Evolutionary conservation across 2,797 vertebrate genomes (phyloP).

Genomic region (Ateles fusciceps): DNA sequence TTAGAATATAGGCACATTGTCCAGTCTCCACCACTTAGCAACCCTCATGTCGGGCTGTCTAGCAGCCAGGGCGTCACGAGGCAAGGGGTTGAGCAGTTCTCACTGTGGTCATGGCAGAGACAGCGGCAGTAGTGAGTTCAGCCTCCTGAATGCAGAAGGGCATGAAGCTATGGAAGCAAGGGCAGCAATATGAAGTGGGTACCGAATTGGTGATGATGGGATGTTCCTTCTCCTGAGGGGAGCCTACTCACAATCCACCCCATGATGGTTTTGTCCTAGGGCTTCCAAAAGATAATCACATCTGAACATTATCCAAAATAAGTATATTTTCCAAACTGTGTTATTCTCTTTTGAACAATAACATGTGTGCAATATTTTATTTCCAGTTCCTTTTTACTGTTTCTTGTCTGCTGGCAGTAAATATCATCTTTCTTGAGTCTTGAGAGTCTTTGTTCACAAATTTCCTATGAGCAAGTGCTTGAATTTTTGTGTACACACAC

Average conservation of each 20-base stretch:
- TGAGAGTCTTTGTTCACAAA: background rate
- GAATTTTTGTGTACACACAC: background rate
- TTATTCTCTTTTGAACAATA: background rate
- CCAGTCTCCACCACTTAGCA: background rate
- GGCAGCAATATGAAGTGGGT: background rate
- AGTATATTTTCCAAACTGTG: background rate
- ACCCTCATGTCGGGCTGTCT: background rate
- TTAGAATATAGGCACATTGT: background rate
- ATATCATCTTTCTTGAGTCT: background rate
- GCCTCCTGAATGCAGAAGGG: background rate
- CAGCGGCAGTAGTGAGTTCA: background rate
- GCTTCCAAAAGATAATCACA: background rate
- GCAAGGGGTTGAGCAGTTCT: background rate
- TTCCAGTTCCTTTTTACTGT: background rate
- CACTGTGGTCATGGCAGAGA: background rate
- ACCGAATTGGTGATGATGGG: background rate
- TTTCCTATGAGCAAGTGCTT: background rate
- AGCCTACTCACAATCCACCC: background rate
- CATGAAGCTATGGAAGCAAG: no score
- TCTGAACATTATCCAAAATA: background rate
- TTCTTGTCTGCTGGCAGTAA: background rate
- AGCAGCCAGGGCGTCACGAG: background rate
- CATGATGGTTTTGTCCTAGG: background rate
- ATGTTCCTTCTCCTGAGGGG: rapidly evolving
- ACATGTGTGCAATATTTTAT: background rate